Evolutionary conservation across 1,140 invertebrate species (phyloP).

Genomic region (Lepidurus arcticus): DNA sequence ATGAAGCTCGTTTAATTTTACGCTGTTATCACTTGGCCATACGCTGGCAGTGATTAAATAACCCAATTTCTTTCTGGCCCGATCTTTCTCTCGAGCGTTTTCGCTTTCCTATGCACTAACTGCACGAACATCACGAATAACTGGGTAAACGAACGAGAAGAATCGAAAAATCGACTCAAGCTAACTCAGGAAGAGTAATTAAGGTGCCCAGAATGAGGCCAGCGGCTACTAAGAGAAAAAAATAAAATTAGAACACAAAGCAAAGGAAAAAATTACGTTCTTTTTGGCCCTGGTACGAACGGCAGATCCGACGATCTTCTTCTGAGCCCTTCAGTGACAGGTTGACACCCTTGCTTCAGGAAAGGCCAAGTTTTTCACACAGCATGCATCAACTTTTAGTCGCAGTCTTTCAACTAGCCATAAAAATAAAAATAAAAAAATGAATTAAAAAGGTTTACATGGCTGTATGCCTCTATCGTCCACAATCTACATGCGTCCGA

Average conservation of each 20-base stretch:
- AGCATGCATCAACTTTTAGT: not conserved
- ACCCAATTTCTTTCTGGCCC: not conserved
- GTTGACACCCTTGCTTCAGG: slow-evolving; percentile 20
- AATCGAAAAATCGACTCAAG: not conserved
- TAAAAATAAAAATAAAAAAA: not conserved
- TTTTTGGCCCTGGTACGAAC: not conserved
- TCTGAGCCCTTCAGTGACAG: not conserved
- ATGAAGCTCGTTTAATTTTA: not conserved
- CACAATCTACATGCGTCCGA: too few species aligned
- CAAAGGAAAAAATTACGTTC: not conserved
- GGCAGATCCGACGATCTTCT: not conserved
- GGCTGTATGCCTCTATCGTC: too few species aligned
- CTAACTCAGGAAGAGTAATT: not conserved
- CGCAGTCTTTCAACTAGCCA: not conserved
- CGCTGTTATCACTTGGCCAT: slow-evolving; percentile 18
- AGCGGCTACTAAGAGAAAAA: not conserved
- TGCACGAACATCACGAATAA: not conserved
- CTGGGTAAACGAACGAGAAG: not conserved
- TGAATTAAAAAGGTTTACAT: too few species aligned
- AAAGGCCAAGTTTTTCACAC: slow-evolving; percentile 12
- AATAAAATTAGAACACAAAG: not conserved
- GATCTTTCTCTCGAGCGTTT: not conserved
- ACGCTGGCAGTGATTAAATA: slow-evolving; percentile 4
- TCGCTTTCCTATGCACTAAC: not conserved
- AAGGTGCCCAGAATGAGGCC: not conserved